phyloP scores from a whole-genome alignment of 1,140 invertebrate species.

The Micrasema longulum region DNA sequence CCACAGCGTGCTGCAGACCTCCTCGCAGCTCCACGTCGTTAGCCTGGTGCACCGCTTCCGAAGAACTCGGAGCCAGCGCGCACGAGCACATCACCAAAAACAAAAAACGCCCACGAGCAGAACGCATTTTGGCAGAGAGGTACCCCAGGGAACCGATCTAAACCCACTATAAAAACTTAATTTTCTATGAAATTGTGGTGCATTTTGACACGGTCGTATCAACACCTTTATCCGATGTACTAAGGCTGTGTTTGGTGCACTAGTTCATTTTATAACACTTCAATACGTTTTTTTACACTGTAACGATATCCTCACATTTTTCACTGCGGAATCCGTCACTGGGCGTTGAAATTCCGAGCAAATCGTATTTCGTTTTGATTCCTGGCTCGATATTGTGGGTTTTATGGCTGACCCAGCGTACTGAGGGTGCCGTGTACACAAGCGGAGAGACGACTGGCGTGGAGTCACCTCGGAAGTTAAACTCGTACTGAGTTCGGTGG shows the following conservation, averaged over 20 bases:
- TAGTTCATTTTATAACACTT: neutral
- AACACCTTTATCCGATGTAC: no score
- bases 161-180: neutral
- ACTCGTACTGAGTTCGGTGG: no score
- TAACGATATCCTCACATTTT: neutral
- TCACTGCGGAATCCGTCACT: neutral
- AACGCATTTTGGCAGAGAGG: neutral
- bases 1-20: slow-evolving; percentile 40
- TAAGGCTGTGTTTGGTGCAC: neutral
- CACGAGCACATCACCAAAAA: neutral
- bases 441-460: no score
- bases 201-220: no score
- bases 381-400: no score
- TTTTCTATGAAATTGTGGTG: neutral
- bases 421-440: no score
- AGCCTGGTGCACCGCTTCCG: slow-evolving; percentile 9
- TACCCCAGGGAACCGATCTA: neutral
- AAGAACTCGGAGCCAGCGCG: neutral
- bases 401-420: no score
- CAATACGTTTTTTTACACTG: neutral
- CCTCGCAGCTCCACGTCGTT: slow-evolving; percentile 26
- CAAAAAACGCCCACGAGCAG: neutral
- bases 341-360: neutral
- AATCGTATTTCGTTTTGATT: neutral
- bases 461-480: no score